Base-by-base conservation (phyloP, 1,140 invertebrate genomes). In the Papilio polytes region DNA sequence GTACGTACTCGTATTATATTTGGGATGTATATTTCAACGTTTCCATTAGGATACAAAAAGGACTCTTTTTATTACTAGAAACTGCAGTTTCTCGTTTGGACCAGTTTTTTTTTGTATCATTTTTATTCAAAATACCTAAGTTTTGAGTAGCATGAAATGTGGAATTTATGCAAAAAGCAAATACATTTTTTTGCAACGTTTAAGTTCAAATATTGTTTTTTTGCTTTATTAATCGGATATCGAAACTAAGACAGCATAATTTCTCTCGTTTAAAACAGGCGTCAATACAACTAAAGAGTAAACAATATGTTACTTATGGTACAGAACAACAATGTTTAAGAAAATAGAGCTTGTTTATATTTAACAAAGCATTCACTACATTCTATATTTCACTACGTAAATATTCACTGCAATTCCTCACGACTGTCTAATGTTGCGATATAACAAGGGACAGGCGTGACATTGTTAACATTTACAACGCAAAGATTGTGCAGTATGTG, bases 361-460 rank as follows among this genome's bases (percentile, higher is more conserved):
- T 70, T 13, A 70, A 63, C 59, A 26, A 22, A 26, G 59, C 59
- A 63, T 63, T 63, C 59, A 26, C 20, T 63, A 63, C 9, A 63
- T 26, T 63, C 63, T 74, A 51, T 46, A 74, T 48, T 74, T 74
- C 44, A 74, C 74, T 48, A 74, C 44, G 74, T 74, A 74, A 74
- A 74, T 51, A 74, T 48, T 22, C 74, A 74, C 20, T 26, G 44
- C 74, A 74, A 74, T 48, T 74, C 44, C 31, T 13, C 74, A 74
- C 48, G n/a, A 74, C 46, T 74, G 74, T 74, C 20, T 74, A 44
- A 74, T 41, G 72, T 74, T 48, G 74, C 74, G 9, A 22, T 51
- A 26, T 31, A 74, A 51, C 74, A 74, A 26, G 44, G 18, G 44
- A 74, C 74, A 74, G 48, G 74, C 20, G 74, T 48, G 44, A 74